phyloP scores from a whole-genome alignment of 2,797 vertebrate species.

The Vultur gryphus region DNA sequence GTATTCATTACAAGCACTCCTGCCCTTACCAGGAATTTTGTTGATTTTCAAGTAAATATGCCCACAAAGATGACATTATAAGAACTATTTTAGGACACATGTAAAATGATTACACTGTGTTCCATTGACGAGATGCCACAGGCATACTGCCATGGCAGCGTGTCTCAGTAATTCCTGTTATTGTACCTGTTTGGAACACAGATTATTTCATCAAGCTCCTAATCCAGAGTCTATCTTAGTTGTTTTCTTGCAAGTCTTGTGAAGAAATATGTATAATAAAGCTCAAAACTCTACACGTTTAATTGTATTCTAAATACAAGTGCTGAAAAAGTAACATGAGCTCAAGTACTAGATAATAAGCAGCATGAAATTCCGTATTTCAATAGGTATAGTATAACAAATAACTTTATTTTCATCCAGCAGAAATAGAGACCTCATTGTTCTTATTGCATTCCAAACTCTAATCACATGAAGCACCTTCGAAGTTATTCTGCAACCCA shows the following conservation, averaged over 20 bases:
- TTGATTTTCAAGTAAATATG: neutral
- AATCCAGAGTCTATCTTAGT: neutral
- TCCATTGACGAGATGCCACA: fast-evolving
- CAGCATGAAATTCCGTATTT: neutral
- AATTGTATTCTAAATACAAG: neutral
- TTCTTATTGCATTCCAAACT: neutral
- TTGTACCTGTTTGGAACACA: neutral
- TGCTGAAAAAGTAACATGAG: neutral
- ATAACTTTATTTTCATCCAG: neutral
- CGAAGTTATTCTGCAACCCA: neutral
- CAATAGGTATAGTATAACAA: neutral
- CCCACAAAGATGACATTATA: neutral
- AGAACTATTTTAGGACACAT: neutral
- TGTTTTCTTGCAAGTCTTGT: neutral
- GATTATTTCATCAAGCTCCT: neutral
- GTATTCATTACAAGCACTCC: neutral
- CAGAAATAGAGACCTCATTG: neutral
- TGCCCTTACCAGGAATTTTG: neutral
- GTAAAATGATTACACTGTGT: neutral
- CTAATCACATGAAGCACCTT: neutral
- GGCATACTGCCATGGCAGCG: neutral
- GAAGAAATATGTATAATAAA: neutral
- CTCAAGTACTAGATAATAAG: neutral
- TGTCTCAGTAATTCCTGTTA: neutral
- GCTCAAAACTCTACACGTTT: neutral